Conservation (phyloP, 2,113 vertebrate genomes). For the Ammodytes dubius region DNA sequence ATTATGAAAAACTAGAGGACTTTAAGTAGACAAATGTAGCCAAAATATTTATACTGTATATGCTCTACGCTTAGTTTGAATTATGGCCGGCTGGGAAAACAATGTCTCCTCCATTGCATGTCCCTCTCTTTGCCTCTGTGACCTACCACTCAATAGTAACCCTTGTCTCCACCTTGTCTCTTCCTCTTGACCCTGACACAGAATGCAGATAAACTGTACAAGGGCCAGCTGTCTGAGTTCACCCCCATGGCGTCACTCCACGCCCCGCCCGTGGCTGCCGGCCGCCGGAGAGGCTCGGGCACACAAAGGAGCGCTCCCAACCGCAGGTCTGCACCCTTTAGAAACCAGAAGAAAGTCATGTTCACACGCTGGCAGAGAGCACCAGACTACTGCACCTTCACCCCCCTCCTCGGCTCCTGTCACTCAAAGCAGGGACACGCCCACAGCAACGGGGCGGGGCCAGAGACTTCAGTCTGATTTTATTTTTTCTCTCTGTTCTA, state of each 20-base stretch:
- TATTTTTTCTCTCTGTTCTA: not conserved
- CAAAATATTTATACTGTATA: no score
- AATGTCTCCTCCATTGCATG: slow-evolving; percentile 9
- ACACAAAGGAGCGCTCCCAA: slow-evolving; percentile 73
- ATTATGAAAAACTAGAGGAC: not conserved
- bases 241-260: slow-evolving; percentile 88
- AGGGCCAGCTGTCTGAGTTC: slow-evolving; percentile 88
- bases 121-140: no score
- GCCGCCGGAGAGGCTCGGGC: slow-evolving; percentile 79
- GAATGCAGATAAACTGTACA: slow-evolving; percentile 85
- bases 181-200: slow-evolving; percentile 63
- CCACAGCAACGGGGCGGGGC: slow-evolving; percentile 77
- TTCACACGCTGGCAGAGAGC: slow-evolving; percentile 84
- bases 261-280: slow-evolving; percentile 66
- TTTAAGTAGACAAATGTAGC: not conserved
- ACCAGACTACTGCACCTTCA: slow-evolving; percentile 86
- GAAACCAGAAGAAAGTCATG: slow-evolving; percentile 84
- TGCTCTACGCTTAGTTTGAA: not conserved
- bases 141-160: no score
- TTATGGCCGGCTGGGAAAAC: slow-evolving; percentile 48
- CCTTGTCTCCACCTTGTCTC: not conserved
- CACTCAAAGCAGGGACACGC: slow-evolving; percentile 64
- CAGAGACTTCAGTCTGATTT: slow-evolving; percentile 88
- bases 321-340: slow-evolving; percentile 84
- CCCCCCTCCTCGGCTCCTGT: slow-evolving; percentile 82